Percentiles rank a stretch among this genome's conserved stretches.
Evolutionary conservation across 2,888 invertebrate genomes (phyloP).

Genomic region (Drosophila prolongata): DNA sequence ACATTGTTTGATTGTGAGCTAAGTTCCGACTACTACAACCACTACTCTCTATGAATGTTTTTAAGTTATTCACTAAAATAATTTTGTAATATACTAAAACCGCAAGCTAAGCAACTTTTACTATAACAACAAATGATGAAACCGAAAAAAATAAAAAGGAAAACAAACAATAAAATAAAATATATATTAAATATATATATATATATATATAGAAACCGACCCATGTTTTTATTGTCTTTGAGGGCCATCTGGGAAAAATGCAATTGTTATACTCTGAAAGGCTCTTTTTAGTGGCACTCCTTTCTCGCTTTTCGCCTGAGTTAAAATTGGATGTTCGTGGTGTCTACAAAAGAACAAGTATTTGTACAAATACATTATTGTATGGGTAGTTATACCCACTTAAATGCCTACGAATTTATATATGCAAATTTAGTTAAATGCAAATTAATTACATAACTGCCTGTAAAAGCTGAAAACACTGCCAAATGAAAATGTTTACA

Average conservation of each 20-base stretch:
- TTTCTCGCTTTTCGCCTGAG: not conserved
- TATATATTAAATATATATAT: conserved; percentile 47
- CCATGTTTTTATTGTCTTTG: conserved; percentile 16
- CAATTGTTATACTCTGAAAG: conserved; percentile 9
- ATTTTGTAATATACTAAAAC: conserved; percentile 75
- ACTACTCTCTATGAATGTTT: conserved; percentile 45
- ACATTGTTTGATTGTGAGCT: conserved; percentile 76
- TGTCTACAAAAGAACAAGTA: not conserved
- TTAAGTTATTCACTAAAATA: conserved; percentile 64
- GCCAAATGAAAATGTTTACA: conserved; percentile 64
- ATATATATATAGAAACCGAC: conserved; percentile 28
- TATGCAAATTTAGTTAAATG: conserved; percentile 79
- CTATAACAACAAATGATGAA: conserved; percentile 41
- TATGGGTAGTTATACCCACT: conserved; percentile 36
- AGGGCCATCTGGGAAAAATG: conserved; percentile 34
- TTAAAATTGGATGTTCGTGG: not conserved
- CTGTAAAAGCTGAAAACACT: conserved; percentile 57
- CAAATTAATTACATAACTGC: conserved; percentile 77
- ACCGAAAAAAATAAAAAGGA: conserved; percentile 27
- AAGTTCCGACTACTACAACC: conserved; percentile 63
- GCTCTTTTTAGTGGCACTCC: not conserved
- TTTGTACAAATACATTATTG: not conserved
- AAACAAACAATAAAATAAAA: conserved; percentile 43
- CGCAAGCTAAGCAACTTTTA: conserved; percentile 53
- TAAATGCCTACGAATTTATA: conserved; percentile 67